These are phyloP conservation scores for Tetanocera ferruginea DNA, from an alignment of 2,888 invertebrate genomes.

Conservation along the genomic window DNA sequence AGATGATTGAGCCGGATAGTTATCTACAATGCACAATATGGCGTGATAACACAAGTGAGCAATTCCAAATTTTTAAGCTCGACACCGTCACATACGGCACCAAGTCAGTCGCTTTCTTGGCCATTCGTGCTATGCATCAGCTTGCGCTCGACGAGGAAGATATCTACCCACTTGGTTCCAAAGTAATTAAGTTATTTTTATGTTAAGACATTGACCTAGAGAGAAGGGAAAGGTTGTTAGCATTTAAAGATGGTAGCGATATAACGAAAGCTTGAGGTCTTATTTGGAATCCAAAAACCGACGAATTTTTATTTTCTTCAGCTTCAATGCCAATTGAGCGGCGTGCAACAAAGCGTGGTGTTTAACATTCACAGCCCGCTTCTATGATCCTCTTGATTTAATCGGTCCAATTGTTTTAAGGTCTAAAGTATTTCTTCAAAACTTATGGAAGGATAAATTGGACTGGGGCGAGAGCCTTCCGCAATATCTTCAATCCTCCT, in stretches of 20 bases:
- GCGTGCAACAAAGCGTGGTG: too few relatives aligned
- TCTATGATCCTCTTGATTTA: background rate
- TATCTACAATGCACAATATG: slow-evolving; percentile 27
- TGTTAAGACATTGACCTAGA: too few relatives aligned
- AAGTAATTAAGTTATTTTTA: slow-evolving; percentile 36
- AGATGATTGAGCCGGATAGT: slow-evolving; percentile 2
- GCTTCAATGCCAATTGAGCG: too few relatives aligned
- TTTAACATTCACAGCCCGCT: background rate
- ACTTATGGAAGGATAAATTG: too few relatives aligned
- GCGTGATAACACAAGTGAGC: slow-evolving; percentile 17
- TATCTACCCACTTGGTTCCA: too few relatives aligned
- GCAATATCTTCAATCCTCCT: too few relatives aligned
- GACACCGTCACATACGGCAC: slow-evolving; percentile 24
- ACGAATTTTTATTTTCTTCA: too few relatives aligned
- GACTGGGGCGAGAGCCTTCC: too few relatives aligned
- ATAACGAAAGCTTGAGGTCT: background rate
- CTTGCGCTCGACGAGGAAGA: slow-evolving; percentile 26
- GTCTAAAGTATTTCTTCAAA: too few relatives aligned
- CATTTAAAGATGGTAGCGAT: background rate
- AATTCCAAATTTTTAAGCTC: too few relatives aligned
- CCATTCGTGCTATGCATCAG: slow-evolving; percentile 31
- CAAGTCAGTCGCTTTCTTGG: slow-evolving; percentile 20
- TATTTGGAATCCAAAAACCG: background rate
- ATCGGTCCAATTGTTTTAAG: background rate
- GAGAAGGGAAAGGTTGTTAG: too few relatives aligned